Evolutionary conservation across 92 coral and sea anemone genomes (phyloP), one percentile per base, ranked within the genome.

Genomic region (Isaurus tuberculatus): DNA sequence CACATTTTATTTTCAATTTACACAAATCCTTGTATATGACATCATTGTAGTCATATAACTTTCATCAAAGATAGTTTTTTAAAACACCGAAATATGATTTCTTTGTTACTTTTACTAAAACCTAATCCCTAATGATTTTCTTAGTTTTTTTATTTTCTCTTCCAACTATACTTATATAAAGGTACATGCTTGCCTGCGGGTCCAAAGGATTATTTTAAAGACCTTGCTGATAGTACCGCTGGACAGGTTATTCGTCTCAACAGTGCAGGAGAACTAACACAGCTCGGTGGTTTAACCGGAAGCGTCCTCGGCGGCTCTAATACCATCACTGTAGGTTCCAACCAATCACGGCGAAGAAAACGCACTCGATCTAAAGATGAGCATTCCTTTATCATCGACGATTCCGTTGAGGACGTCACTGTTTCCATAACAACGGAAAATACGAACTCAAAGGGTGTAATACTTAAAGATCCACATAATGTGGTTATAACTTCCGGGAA

Each of bases 121-220:
- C n/a, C n/a, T n/a, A n/a, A n/a, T n/a, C n/a, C n/a, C n/a, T n/a
- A n/a, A n/a, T n/a, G n/a, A 11, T 46, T 11, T 11, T 2, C 11
- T 19, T 46, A 15, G 46, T 11, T 7, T 7, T 46, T 46, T 46
- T 15, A n/a, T n/a, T n/a, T n/a, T 11, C 53, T 46, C 16, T 46
- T 46, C 14, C 16, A 46, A 46, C 0, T 11, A 2, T 11, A 11
- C 53, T 11, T 19, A 3, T 46, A 11, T 46, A 15, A 46, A 46
- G 53, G 19, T 19, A 46, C 53, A 8, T 46, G 53, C 46, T 0
- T 11, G 11, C 11, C 46, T 40, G 11, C 16, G 13, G 53, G 14
- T 19, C 16, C 79, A 28, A n/a, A n/a, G n/a, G 44, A 73, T n/a
- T 84, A 94, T n/a, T 93, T 92, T 53, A 53, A 85, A 29, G 80